A percentile compares a stretch with the other conserved stretches of the same genome.
phyloP scores from a whole-genome alignment of 1,140 invertebrate species.

The Lanistes nyassanus region DNA sequence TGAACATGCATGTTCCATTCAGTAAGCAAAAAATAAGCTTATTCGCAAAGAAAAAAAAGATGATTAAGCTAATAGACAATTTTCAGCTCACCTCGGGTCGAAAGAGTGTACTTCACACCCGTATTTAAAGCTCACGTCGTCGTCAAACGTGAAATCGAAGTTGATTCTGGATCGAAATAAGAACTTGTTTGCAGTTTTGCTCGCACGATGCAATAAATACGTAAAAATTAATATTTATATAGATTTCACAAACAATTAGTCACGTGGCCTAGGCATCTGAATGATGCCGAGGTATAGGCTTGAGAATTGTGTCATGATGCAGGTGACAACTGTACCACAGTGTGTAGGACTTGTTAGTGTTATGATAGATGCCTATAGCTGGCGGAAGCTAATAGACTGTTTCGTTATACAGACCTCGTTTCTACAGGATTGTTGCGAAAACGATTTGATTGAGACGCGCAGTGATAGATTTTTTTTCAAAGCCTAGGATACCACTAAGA shows the following conservation, averaged over 20 bases:
- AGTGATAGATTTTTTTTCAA: no score
- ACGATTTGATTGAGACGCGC: no score
- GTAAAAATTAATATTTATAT: neutral
- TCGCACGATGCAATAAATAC: neutral
- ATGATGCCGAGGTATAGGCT: neutral
- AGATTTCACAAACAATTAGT: neutral
- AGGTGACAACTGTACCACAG: neutral
- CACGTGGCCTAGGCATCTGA: no score
- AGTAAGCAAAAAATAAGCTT: neutral
- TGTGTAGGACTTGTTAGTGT: no score
- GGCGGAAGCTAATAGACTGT: no score
- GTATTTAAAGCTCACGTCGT: conserved; percentile 23
- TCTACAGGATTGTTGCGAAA: no score
- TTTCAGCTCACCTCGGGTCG: conserved; percentile 31
- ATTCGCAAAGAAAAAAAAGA: neutral
- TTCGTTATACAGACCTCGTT: no score
- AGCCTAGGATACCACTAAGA: no score
- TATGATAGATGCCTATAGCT: no score
- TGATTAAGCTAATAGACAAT: neutral
- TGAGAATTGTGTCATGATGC: neutral
- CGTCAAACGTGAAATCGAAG: conserved; percentile 37
- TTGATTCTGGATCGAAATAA: conserved; percentile 29
- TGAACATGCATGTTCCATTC: neutral
- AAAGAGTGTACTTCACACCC: conserved; percentile 34
- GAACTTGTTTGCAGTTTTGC: no score